A percentile compares a stretch with the other conserved stretches of the same genome.
These are phyloP conservation scores for Rhyacophila brunnea DNA, from an alignment of 1,140 invertebrate species.

Conservation along the genomic window DNA sequence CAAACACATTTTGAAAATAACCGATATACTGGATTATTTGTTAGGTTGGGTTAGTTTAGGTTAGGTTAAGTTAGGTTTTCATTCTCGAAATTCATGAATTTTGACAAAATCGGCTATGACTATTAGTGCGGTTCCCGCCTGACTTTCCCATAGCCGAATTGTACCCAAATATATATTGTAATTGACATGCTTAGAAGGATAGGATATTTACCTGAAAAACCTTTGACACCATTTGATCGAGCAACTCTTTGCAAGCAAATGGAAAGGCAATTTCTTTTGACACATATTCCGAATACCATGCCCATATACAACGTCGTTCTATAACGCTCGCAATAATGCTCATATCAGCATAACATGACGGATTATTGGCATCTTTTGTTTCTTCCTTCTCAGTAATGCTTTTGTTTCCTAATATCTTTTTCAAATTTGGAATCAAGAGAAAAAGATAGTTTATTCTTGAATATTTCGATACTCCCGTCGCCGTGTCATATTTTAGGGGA, in stretches of 20 bases:
- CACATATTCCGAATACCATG: slow-evolving; percentile 51
- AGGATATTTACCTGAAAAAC: slow-evolving; percentile 45
- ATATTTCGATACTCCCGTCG: slow-evolving; percentile 39
- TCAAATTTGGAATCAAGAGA: slow-evolving; percentile 7
- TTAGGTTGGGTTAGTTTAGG: too few species aligned
- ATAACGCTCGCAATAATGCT: slow-evolving; percentile 47
- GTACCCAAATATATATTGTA: too few species aligned
- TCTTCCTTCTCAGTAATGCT: background rate
- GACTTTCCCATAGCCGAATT: too few species aligned
- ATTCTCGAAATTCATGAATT: too few species aligned
- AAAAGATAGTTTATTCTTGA: slow-evolving; percentile 26
- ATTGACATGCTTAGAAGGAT: too few species aligned
- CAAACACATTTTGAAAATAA: too few species aligned
- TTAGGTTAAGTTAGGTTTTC: too few species aligned
- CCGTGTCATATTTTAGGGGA: slow-evolving; percentile 45
- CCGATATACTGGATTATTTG: too few species aligned
- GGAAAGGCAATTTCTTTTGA: slow-evolving; percentile 53
- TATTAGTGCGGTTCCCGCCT: too few species aligned
- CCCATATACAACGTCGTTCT: slow-evolving; percentile 48
- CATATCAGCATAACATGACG: slow-evolving; percentile 11
- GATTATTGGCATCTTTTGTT: background rate
- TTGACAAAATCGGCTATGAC: too few species aligned
- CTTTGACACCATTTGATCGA: slow-evolving; percentile 53
- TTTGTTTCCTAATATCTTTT: slow-evolving; percentile 4
- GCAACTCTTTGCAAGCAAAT: slow-evolving; percentile 51